phyloP scores from a whole-genome alignment of 1,140 invertebrate genomes.

The Lasioglossum albipes region DNA sequence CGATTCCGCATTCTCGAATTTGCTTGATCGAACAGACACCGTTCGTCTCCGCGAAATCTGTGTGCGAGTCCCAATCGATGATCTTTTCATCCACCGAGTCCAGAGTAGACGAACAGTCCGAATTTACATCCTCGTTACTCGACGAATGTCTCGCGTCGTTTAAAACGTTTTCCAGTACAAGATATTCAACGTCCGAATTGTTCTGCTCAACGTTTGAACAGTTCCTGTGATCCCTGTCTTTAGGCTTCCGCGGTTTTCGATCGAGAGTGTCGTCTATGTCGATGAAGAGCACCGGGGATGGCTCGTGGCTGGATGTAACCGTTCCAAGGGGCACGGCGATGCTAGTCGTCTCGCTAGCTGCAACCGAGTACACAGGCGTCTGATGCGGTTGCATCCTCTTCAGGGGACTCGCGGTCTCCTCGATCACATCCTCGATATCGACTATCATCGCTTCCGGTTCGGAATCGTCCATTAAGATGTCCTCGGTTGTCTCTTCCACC shows the following conservation, averaged over 20 bases:
- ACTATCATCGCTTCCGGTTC: conserved; percentile 79
- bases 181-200: conserved; percentile 15
- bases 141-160: neutral
- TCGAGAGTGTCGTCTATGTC: conserved; percentile 59
- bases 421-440: conserved; percentile 80
- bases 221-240: neutral
- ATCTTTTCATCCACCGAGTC: no score
- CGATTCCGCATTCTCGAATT: neutral
- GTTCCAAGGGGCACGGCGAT: conserved; percentile 73
- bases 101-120: neutral
- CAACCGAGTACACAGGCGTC: conserved; percentile 84
- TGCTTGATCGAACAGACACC: neutral
- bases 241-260: neutral
- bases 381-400: conserved; percentile 84
- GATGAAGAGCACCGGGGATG: conserved; percentile 66
- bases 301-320: conserved; percentile 69
- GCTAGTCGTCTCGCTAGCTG: conserved; percentile 77
- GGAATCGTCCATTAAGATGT: conserved; percentile 77
- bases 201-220: neutral
- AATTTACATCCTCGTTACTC: neutral
- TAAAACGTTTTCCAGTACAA: neutral
- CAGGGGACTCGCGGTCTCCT: conserved; percentile 81
- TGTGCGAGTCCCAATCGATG: neutral
- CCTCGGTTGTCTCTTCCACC: conserved; percentile 58
- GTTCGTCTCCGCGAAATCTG: neutral